These are phyloP conservation scores for Proteles cristata DNA, from an alignment of 2,113 vertebrate species.

Conservation along the genomic window DNA sequence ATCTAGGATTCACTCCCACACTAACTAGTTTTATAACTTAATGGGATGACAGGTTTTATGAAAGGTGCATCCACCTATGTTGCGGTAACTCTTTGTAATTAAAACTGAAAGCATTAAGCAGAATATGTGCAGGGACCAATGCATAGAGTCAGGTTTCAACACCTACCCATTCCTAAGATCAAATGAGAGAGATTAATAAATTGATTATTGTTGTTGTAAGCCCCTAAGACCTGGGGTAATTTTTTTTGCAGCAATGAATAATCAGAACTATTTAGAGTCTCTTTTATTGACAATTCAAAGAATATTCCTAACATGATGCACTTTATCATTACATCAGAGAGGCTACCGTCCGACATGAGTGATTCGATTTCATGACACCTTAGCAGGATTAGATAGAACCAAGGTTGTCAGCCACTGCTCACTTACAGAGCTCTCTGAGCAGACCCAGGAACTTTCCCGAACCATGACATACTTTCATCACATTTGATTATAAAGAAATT, in stretches of 20 bases:
- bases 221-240: too few species aligned
- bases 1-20: background rate
- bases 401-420: background rate
- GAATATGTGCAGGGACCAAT: background rate
- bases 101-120: background rate
- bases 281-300: background rate
- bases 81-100: background rate
- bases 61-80: background rate
- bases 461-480: background rate
- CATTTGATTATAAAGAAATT: background rate
- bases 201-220: too few species aligned
- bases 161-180: background rate
- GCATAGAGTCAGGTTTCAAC: background rate
- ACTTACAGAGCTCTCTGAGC: background rate
- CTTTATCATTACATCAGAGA: background rate
- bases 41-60: background rate
- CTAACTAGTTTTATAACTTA: background rate
- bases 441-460: background rate
- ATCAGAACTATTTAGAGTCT: background rate
- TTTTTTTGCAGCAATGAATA: background rate
- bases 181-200: background rate
- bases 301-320: background rate
- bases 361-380: background rate
- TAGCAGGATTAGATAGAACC: background rate
- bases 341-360: background rate